Percentiles rank a stretch among this genome's conserved stretches.
These are phyloP conservation scores for Isaurus tuberculatus DNA, from an alignment of 92 coral and sea anemone genomes.

Conservation along the genomic window DNA sequence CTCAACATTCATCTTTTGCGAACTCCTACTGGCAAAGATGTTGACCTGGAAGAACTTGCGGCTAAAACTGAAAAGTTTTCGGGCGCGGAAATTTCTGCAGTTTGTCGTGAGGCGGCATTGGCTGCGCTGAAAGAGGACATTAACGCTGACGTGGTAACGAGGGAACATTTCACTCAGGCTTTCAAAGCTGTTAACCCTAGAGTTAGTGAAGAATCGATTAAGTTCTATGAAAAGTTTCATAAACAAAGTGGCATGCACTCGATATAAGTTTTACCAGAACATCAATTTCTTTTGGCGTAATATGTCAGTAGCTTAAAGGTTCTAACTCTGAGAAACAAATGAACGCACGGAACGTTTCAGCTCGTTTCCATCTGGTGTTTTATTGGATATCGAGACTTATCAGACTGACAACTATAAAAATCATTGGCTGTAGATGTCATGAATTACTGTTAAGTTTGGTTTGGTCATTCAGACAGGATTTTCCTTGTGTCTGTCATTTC, in stretches of 20 bases:
- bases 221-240: conserved; percentile 81
- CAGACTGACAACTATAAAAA: too few relatives aligned
- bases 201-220: conserved; percentile 70
- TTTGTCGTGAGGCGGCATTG: conserved; percentile 95
- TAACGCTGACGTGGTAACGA: conserved; percentile 67
- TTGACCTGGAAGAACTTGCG: conserved; percentile 73
- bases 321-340: too few relatives aligned
- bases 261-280: conserved; percentile 52
- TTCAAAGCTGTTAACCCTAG: conserved; percentile 81
- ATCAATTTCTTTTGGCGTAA: too few relatives aligned
- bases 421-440: too few relatives aligned
- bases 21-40: conserved; percentile 78
- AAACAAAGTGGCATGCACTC: conserved; percentile 89
- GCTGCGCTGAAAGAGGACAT: conserved; percentile 90
- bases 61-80: conserved; percentile 86
- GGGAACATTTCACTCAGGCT: conserved; percentile 83
- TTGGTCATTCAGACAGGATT: too few relatives aligned
- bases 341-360: too few relatives aligned
- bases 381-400: too few relatives aligned
- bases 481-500: too few relatives aligned
- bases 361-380: too few relatives aligned
- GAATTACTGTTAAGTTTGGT: too few relatives aligned
- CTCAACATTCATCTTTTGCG: conserved; percentile 81
- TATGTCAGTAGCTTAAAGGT: too few relatives aligned
- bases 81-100: conserved; percentile 96